Evolutionary conservation across 2,888 invertebrate species (phyloP), one percentile per base, ranked within the genome.

Genomic region (Rhamnusium bicolor): DNA sequence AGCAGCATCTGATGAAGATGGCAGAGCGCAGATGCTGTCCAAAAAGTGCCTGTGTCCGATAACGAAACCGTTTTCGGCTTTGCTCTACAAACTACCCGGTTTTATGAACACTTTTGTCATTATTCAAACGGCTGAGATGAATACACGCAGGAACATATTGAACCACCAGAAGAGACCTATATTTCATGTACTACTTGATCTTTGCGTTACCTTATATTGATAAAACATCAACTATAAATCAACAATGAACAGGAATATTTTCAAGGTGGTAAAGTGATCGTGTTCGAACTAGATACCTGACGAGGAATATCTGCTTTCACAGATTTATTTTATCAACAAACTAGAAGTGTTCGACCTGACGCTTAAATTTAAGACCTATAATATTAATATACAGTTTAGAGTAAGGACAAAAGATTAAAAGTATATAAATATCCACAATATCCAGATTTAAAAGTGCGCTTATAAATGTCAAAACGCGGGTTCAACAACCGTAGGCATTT

Each of bases 1-100:
- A 61, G 66, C 72, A 62, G 29, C 72, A 81, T 80, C 80, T 83
- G 83, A 84, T 82, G 83, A 49, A 68, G 63, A 72, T 40, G 80
- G 78, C 84, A 81, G 82, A 79, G 60, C 58, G 60, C 65, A 81
- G 81, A 63, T 65, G 71, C 53, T 60, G 58, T 60, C 58, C 58
- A 40, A 60, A 32, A 60, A 51, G 18, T 19, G 51, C 51, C 51
- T 51, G 51, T 19, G 51, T 51, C 51, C 51, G 51, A 51, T 51
- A 16, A 51, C 51, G 19, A 18, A 51, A 51, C 51, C 51, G 51
- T 51, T 51, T 19, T 51, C 51, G 16, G 18, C 51, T n/a, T 61
- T 46, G 61, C 21, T 61, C 46, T 12, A 60, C 60, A 32, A 24
- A n/a, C 60, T 18, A 27, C 54, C 51, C 51, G 18, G 51, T 51